These are phyloP conservation scores for Urechis unicinctus DNA, from an alignment of 2,888 invertebrate species.

Conservation along the genomic window DNA sequence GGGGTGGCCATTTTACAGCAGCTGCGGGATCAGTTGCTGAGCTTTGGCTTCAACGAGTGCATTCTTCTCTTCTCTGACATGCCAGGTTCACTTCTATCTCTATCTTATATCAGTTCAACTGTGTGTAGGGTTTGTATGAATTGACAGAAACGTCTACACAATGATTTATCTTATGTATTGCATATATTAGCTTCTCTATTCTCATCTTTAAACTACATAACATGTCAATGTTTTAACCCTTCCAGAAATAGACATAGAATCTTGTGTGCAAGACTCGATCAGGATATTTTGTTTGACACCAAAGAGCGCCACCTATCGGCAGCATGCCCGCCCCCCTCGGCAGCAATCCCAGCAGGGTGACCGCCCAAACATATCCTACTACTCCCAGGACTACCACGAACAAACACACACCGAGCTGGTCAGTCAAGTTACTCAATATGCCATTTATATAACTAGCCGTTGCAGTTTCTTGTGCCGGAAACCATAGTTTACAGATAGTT, in stretches of 20 bases:
- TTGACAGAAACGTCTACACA: too few relatives aligned
- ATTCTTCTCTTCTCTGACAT: constrained; percentile 97
- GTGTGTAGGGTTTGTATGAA: too few relatives aligned
- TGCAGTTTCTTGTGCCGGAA: not conserved
- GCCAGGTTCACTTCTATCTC: constrained; percentile 65
- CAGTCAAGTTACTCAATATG: too few relatives aligned
- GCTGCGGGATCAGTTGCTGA: constrained; percentile 59
- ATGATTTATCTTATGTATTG: too few relatives aligned
- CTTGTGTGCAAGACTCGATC: constrained; percentile 81
- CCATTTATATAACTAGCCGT: not conserved
- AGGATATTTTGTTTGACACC: constrained; percentile 80
- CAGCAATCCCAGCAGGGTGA: constrained; percentile 12
- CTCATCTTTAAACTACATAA: too few relatives aligned
- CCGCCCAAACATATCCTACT: constrained; percentile 36
- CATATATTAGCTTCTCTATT: too few relatives aligned
- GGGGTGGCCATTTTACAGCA: constrained; percentile 89
- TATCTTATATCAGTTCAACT: too few relatives aligned
- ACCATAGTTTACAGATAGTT: too few relatives aligned
- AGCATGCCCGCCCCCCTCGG: constrained; percentile 56
- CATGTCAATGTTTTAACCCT: too few relatives aligned
- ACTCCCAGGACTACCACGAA: constrained; percentile 40
- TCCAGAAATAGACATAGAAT: constrained; percentile 84
- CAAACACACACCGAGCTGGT: constrained; percentile 38
- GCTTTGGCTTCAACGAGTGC: constrained; percentile 95
- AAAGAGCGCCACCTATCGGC: constrained; percentile 76